Base-by-base conservation (phyloP, 1,140 invertebrate genomes). In the Whitmania pigra region DNA sequence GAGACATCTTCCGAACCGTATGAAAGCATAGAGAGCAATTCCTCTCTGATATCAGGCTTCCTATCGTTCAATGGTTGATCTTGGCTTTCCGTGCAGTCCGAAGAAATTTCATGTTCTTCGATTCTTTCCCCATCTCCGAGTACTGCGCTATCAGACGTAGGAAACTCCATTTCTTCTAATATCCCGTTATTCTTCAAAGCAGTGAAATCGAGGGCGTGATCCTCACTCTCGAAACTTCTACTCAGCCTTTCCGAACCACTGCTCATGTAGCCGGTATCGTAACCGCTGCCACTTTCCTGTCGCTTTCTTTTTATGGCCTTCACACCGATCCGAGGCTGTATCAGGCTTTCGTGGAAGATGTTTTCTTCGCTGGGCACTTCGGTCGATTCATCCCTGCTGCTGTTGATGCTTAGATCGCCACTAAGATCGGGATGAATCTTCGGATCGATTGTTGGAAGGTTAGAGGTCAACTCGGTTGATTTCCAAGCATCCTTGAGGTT, bases 251-350 rank as follows among this genome's bases (percentile, higher is more conserved):
- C 57, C 29, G 57, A 63, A 2, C 57, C 57, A 20, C 57, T 63
- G 57, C 57, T 63, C 22, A 31, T 63, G 18, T 63, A 63, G 13
- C 57, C 57, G 57, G 57, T 63, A 18, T 63, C 57, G 29, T 63
- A 63, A 63, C 57, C 29, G 57, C 29, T 63, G 29, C 29, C 57
- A n/a, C 57, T 63, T 63, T 31, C 22, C 18, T 63, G 22, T 63
- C 29, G 9, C 29, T 63, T 63, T 31, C 22, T 3, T 31, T 63
- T 63, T 13, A 13, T n/a, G 5, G 57, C 22, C 57, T 63, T 25
- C 18, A 13, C 15, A 18, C 29, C 57, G 22, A 63, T 63, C 57
- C 57, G 4, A 3, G 22, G 57, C 11, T 31, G 22, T 63, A 63
- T 31, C 57, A 22, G 29, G 20, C 57, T 63, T n/a, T 63, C 57